Conservation (phyloP, 1,140 invertebrate genomes). For the Pteromalus puparum region DNA sequence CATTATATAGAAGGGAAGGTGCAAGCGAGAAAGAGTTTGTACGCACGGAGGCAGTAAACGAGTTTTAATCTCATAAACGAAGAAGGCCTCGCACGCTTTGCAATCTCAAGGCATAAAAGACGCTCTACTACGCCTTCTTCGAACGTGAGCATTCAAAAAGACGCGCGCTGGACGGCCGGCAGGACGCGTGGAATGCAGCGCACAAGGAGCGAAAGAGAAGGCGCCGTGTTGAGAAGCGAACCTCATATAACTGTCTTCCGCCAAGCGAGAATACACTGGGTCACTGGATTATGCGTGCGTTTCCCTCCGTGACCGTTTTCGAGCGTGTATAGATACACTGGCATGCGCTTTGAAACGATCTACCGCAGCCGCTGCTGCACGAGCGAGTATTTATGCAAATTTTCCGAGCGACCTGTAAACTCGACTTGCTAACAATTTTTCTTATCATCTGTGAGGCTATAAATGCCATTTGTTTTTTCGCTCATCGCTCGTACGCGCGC, state of each 20-base stretch:
- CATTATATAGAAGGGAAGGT: background rate
- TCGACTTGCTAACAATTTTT: background rate
- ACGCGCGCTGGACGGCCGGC: too few relatives aligned
- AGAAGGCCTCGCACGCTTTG: background rate
- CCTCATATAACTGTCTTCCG: slow-evolving; percentile 3
- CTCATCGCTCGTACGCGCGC: background rate
- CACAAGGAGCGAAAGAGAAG: background rate
- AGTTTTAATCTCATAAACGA: slow-evolving; percentile 1
- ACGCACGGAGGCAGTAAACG: background rate
- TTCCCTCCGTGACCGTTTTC: slow-evolving; percentile 2
- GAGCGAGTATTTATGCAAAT: background rate
- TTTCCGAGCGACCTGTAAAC: background rate
- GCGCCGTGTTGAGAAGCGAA: background rate
- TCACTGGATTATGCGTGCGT: slow-evolving; percentile 22
- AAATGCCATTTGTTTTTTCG: background rate
- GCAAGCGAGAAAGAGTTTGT: background rate
- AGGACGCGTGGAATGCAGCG: too few relatives aligned
- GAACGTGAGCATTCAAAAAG: background rate
- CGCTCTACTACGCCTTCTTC: background rate
- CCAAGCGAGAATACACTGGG: slow-evolving; percentile 19
- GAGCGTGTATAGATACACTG: background rate
- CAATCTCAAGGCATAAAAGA: background rate
- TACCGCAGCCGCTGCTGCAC: too few relatives aligned
- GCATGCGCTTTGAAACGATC: background rate
- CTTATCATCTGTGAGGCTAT: background rate